Base-by-base conservation (phyloP, 2,888 invertebrate genomes). In the Nephrotoma appendiculata region DNA sequence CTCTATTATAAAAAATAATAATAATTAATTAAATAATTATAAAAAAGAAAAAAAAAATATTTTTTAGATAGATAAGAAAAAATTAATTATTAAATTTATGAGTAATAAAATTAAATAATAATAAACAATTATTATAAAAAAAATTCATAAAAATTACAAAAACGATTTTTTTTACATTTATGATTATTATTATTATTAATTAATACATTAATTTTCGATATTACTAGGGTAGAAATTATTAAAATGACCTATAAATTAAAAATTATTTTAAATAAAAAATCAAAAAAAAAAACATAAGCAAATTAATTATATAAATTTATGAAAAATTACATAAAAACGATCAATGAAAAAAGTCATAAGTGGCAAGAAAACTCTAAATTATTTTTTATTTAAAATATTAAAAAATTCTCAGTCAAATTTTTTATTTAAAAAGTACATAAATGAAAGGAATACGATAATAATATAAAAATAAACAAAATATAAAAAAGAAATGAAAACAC, bases 31-130 rank as follows among this genome's bases (percentile, higher is more conserved):
- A 52, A 71, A 31, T 84, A 42, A 84, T 84, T 41, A 6, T 42
- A 42, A 41, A 12, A 83, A 41, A 41, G 5, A 83, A 83, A 41
- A 84, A 84, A 31, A 84, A 84, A 84, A 84, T 84, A 84, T 84
- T 84, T 84, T 84, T 84, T 84, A 84, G 84, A 84, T 84, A 84
- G 84, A 84, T 84, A 84, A 84, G 84, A 84, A 84, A 84, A 84
- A 84, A 84, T 84, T 84, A 84, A 84, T 84, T 84, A 84, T 84
- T 42, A 84, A 84, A 84, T 42, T 84, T 84, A 84, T 84, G 41
- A 84, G 43, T 42, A 84, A 84, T 42, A 83, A 83, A 83, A 83
- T 83, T 42, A 41, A 84, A 84, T 84, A 84, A 48, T 48, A 12
- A 84, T 84, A 84, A 84, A 84, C 42, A 84, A 42, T 43, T 42